Conservation (phyloP, 2,888 invertebrate genomes). For the Spisula solida region DNA sequence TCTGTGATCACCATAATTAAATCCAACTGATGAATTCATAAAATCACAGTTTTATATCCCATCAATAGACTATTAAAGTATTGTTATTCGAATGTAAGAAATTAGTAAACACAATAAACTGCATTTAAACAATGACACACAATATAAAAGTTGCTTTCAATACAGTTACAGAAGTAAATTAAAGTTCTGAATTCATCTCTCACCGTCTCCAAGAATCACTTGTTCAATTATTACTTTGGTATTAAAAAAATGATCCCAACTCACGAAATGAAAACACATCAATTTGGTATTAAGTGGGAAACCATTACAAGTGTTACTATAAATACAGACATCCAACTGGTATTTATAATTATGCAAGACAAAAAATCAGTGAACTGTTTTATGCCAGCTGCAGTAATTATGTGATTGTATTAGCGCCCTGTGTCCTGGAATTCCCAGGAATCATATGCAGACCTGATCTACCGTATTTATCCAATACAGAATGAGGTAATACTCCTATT, state of each 20-base stretch:
- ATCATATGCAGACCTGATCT: not conserved
- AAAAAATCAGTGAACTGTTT: constrained; percentile 9
- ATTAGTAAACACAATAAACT: too few relatives aligned
- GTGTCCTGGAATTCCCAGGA: constrained; percentile 25
- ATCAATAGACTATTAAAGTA: too few relatives aligned
- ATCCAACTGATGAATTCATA: too few relatives aligned
- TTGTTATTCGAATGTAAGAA: too few relatives aligned
- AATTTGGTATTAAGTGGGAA: not conserved
- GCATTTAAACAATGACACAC: too few relatives aligned
- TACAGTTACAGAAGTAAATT: not conserved
- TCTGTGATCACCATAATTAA: too few relatives aligned
- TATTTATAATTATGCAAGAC: constrained; percentile 15
- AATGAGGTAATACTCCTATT: not conserved
- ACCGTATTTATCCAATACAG: not conserved
- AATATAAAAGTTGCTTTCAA: not conserved
- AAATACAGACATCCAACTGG: not conserved
- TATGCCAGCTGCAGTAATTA: constrained; percentile 5
- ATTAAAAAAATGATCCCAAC: not conserved
- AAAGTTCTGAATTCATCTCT: not conserved
- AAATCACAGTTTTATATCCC: too few relatives aligned
- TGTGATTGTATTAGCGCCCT: constrained; percentile 10
- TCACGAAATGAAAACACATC: not conserved
- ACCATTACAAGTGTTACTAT: not conserved
- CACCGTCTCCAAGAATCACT: not conserved
- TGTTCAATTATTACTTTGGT: not conserved